Evolutionary conservation across 2,113 vertebrate species (phyloP), one percentile per base, ranked within the genome.

Genomic region (Ceratotherium simum): DNA sequence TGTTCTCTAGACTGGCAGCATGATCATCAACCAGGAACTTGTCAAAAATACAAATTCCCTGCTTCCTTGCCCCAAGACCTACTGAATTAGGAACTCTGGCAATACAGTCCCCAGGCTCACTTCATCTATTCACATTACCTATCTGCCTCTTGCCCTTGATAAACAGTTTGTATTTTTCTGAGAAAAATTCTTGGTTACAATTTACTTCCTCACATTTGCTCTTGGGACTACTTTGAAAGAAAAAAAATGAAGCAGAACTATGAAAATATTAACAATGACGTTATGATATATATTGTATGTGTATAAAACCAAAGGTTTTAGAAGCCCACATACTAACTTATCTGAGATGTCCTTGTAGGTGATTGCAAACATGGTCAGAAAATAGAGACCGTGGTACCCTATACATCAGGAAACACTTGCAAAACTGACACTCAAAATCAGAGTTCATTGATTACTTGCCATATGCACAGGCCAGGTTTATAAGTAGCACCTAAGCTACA

Each of bases 291-390:
- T n/a, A n/a, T n/a, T n/a, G n/a, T n/a, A n/a, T n/a, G n/a, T n/a
- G n/a, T n/a, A n/a, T n/a, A n/a, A n/a, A 91, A 85, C 65, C 79
- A 92, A 92, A 92, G 20, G 0, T 94, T 83, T 95, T 48, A 65
- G 58, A 87, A 94, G 64, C 5, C 65, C 51, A 6, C 17, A 46
- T 39, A 1, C 60, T 84, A 62, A 39, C 21, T 78, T 29, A 42
- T 48, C 25, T 42, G 27, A 4, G 48, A 27, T 84, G 29, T 11
- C 33, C 33, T 69, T 72, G 9, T 16, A 78, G 42, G 27, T 90
- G 2, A 93, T 58, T 69, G 13, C 4, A 72, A 82, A n/a, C n/a
- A 46, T 5, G 17, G 42, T 93, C 25, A 78, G 46, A 80, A 95
- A 85, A 75, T 10, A 73, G 20, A 72, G 16, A 58, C 42, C 23